Evolutionary conservation across 2,888 invertebrate species (phyloP), one percentile per base, ranked within the genome.

Genomic region (Drosophila anomalata): DNA sequence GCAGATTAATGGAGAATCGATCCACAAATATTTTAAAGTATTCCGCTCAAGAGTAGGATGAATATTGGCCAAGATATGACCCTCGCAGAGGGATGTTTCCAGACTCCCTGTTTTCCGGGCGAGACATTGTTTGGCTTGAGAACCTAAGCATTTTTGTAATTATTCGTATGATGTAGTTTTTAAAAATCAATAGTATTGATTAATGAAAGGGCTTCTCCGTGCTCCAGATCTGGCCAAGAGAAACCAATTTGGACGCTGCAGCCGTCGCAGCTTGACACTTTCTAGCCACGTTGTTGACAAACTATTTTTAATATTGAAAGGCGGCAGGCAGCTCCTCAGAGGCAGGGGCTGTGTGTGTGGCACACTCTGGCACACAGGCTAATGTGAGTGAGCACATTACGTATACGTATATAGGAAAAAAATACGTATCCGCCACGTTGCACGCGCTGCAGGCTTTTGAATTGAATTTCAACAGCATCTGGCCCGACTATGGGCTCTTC

Each of bases 241-340:
- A 22, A 67, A 77, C 58, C 61, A 58, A 59, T 79, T 74, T 76
- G 48, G 55, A 46, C 47, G 66, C 62, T 52, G 67, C 59, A 68
- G 73, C 44, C 75, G 63, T 57, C 50, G 48, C 54, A 65, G 66
- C 44, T 78, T 82, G 77, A 77, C 77, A 72, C 69, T 80, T 79
- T 78, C 79, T 63, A 71, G 57, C 80, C 77, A 79, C 65, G 73
- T 71, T 63, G 77, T 73, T 77, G 75, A 77, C 78, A 71, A 78
- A 83, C 77, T 83, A 78, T 83, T 80, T 81, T 78, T 78, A 78
- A 78, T 82, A 82, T 80, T 80, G 69, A 73, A 78, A 69, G 55
- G 73, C 75, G 54, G 52, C 77, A 62, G 68, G 73, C 62, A 68
- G 63, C 22, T 33, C 2, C 22, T 17, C 17, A 17, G 41, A 7